phyloP scores from a whole-genome alignment of 2,797 vertebrate genomes.

The Cygnus olor region DNA sequence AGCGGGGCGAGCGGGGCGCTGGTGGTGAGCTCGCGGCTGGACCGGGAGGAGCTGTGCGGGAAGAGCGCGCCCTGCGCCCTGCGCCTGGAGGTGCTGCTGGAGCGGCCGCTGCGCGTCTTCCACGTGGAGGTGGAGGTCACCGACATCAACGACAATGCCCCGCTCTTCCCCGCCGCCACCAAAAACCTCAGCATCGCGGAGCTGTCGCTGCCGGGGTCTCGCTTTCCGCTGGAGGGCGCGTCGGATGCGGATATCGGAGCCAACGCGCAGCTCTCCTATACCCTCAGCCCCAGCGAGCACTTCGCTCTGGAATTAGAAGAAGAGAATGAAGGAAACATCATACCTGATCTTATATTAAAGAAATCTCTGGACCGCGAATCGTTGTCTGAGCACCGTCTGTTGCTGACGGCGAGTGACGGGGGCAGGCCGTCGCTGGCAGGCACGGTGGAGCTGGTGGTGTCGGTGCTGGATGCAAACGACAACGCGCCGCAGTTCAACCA shows the following conservation, averaged over 20 bases:
- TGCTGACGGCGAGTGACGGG: conserved; percentile 80
- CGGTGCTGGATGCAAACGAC: too few relatives aligned
- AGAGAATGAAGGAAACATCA: too few relatives aligned
- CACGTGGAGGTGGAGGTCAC: conserved; percentile 87
- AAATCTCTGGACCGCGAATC: conserved; percentile 79
- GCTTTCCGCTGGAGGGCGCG: conserved; percentile 81
- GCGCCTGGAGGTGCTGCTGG: conserved; percentile 87
- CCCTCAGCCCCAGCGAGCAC: too few relatives aligned
- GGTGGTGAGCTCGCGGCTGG: too few relatives aligned
- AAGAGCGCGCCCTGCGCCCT: conserved; percentile 82
- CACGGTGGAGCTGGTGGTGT: too few relatives aligned
- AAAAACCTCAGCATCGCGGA: conserved; percentile 76
- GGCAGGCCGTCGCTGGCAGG: conserved; percentile 81
- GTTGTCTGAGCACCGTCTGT: conserved; percentile 62
- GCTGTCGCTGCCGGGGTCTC: conserved; percentile 78
- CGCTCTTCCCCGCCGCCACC: conserved; percentile 76
- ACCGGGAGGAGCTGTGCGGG: too few relatives aligned
- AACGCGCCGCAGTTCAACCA: too few relatives aligned
- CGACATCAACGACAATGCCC: conserved; percentile 89
- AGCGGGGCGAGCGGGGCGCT: background rate
- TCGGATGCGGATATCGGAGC: too few relatives aligned
- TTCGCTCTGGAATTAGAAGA: too few relatives aligned
- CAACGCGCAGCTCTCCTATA: too few relatives aligned
- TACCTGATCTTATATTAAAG: too few relatives aligned
- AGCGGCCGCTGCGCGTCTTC: conserved; percentile 85